A percentile compares a stretch with the other conserved stretches of the same genome.
Conservation (phyloP, 2,797 vertebrate genomes). For the Antrozous pallidus region DNA sequence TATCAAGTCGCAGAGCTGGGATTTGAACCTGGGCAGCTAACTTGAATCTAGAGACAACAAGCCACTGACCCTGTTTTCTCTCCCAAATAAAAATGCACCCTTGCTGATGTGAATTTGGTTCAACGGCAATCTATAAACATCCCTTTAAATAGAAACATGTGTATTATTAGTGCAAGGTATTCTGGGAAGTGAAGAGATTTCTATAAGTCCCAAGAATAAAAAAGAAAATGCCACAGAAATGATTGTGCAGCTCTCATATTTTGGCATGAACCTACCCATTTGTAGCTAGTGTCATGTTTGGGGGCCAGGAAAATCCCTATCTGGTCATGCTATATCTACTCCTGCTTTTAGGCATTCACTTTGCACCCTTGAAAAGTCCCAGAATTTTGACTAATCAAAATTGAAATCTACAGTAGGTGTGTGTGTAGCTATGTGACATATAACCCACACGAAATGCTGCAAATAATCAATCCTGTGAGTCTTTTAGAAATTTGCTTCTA, state of each 20-base stretch:
- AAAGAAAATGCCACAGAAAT: background rate
- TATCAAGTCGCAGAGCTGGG: background rate
- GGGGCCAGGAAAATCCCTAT: background rate
- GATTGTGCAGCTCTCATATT: background rate
- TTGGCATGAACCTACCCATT: background rate
- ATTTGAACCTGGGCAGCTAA: background rate
- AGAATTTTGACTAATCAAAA: background rate
- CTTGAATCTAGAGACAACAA: background rate
- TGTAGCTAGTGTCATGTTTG: background rate
- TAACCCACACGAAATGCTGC: background rate
- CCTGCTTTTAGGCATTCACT: background rate
- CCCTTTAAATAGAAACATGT: background rate
- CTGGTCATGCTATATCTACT: background rate
- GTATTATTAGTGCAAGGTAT: background rate
- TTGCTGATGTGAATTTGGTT: background rate
- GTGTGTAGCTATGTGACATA: accelerated
- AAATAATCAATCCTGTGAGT: too few relatives aligned
- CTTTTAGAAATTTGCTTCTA: background rate
- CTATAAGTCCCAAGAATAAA: background rate
- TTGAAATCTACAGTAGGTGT: background rate
- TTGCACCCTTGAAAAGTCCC: background rate
- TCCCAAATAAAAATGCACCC: background rate
- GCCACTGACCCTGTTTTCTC: background rate
- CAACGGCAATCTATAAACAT: background rate
- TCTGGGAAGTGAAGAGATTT: background rate